A percentile compares a stretch with the other conserved stretches of the same genome.
phyloP scores from a whole-genome alignment of 2,888 invertebrate genomes.

The Alviniconcha strummeri region DNA sequence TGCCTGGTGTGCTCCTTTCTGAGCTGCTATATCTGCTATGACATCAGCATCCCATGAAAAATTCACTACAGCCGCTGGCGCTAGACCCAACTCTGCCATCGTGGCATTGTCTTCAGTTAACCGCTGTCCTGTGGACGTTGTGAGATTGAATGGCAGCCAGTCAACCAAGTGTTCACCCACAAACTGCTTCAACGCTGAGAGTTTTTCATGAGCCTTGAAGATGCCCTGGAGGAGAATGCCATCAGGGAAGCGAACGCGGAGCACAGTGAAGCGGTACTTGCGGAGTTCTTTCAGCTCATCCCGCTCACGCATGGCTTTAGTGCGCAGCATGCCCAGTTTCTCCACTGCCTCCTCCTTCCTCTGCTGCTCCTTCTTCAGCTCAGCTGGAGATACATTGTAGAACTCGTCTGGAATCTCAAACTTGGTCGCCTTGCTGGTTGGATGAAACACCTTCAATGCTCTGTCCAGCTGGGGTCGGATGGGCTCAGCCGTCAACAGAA shows the following conservation, averaged over 20 bases:
- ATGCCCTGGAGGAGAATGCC: conserved; percentile 82
- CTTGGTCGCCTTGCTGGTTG: conserved; percentile 51
- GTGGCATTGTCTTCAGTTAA: conserved; percentile 80
- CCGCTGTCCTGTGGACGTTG: conserved; percentile 81
- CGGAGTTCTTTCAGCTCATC: conserved; percentile 87
- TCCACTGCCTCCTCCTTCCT: conserved; percentile 82
- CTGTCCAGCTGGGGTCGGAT: conserved; percentile 90
- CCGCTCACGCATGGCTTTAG: conserved; percentile 95
- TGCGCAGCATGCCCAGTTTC: conserved; percentile 87
- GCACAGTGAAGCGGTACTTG: conserved; percentile 83
- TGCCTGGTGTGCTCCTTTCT: conserved; percentile 53
- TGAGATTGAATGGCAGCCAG: conserved; percentile 82
- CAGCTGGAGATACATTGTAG: conserved; percentile 87
- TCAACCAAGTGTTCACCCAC: conserved; percentile 85
- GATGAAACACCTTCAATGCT: conserved; percentile 56
- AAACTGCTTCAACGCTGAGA: conserved; percentile 84
- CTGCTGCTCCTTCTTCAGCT: conserved; percentile 84
- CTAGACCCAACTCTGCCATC: conserved; percentile 85
- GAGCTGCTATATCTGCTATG: conserved; percentile 60
- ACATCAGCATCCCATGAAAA: conserved; percentile 81
- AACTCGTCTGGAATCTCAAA: conserved; percentile 88
- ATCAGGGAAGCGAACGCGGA: conserved; percentile 90
- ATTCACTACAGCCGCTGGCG: conserved; percentile 87
- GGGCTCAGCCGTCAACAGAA: conserved; percentile 85
- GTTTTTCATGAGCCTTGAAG: conserved; percentile 88